phyloP scores from a whole-genome alignment of 2,797 vertebrate genomes.

The Tragopan temminckii region DNA sequence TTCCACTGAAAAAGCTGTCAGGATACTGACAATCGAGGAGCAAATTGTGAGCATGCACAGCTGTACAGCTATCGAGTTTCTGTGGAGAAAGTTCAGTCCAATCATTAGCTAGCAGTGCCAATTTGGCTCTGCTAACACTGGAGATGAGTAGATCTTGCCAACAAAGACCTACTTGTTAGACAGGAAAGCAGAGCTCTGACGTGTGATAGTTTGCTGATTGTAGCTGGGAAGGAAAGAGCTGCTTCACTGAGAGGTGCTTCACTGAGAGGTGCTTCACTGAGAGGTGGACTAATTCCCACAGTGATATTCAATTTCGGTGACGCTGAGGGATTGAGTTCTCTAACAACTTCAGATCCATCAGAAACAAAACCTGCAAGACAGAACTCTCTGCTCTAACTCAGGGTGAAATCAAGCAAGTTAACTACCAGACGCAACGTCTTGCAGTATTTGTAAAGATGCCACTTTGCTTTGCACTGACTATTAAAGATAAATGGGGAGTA shows the following conservation, averaged over 20 bases:
- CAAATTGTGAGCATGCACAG: conserved; percentile 55
- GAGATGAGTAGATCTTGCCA: conserved; percentile 29
- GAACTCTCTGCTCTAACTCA: background rate
- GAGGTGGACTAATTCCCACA: background rate
- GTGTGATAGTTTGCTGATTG: conserved; percentile 15
- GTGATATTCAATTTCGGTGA: background rate
- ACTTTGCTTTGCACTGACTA: background rate
- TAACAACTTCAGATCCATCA: background rate
- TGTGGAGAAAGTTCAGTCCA: conserved; percentile 26
- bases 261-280: background rate
- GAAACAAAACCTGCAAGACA: background rate
- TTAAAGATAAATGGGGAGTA: background rate
- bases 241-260: background rate
- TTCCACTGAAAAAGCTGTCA: conserved; percentile 77
- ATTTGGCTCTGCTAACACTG: background rate
- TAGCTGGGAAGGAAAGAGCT: background rate
- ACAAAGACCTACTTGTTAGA: conserved; percentile 7
- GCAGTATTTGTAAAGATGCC: background rate
- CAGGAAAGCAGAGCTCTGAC: conserved; percentile 17
- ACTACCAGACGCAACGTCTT: background rate
- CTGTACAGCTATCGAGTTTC: conserved; percentile 48
- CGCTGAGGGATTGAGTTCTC: background rate
- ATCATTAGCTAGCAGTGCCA: background rate
- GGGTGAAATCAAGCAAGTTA: background rate
- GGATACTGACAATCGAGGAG: conserved; percentile 64